Evolutionary conservation across 2,888 invertebrate genomes (phyloP).

Genomic region (Drosophila putrida): DNA sequence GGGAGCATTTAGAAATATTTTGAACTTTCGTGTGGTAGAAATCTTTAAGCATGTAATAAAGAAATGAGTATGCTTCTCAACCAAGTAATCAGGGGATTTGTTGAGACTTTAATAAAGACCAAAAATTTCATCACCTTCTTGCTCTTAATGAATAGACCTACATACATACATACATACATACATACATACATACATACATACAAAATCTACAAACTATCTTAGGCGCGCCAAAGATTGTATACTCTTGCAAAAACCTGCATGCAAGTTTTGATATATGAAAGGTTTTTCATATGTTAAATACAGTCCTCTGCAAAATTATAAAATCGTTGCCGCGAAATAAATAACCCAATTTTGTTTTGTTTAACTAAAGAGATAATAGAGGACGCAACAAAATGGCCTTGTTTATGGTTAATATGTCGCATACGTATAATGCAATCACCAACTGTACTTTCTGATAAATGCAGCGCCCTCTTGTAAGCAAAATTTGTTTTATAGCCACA

Average conservation of each 20-base stretch:
- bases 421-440: slow-evolving; percentile 63
- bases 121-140: not conserved
- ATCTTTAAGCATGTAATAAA: slow-evolving; percentile 6
- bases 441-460: slow-evolving; percentile 60
- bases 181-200: too few species aligned
- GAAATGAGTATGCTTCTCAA: slow-evolving; percentile 23
- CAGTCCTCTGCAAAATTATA: too few species aligned
- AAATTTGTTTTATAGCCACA: slow-evolving; percentile 2
- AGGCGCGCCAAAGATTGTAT: too few species aligned
- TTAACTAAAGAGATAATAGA: slow-evolving; percentile 6
- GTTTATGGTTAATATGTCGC: slow-evolving; percentile 70
- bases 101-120: not conserved
- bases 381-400: slow-evolving; percentile 48
- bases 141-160: too few species aligned
- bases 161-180: too few species aligned
- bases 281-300: too few species aligned
- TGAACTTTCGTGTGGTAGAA: slow-evolving; percentile 3
- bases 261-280: too few species aligned
- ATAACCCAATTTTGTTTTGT: too few species aligned
- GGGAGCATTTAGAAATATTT: slow-evolving; percentile 48
- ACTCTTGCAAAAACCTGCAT: too few species aligned
- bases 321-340: too few species aligned
- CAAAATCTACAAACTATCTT: too few species aligned
- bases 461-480: slow-evolving; percentile 24
- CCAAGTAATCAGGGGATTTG: not conserved